Base-by-base conservation (phyloP, 2,113 vertebrate species). In the Periophthalmodon schlosseri region DNA sequence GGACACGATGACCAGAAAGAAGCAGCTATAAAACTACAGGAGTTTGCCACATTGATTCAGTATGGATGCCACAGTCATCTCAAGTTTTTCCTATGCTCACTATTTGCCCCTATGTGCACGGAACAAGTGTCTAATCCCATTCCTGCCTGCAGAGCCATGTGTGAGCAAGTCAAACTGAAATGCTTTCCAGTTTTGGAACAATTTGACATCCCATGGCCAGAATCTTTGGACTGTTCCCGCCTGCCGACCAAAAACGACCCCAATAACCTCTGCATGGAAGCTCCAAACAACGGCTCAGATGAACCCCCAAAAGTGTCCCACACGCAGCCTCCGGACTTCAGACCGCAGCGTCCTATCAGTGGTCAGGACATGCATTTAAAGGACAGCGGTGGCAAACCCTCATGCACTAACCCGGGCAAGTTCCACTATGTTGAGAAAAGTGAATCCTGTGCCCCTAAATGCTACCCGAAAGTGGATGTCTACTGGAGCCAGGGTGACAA, bases 41-140 rank as follows among this genome's bases (percentile, higher is more conserved):
- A 97, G 91, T 97, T 97, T 56, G 95, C 95, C 0, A 95, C 96
- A 0, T 90, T 97, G 68, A 96, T 97, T 63, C 95, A 96, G 84
- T 95, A 95, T 24, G 96, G 96, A 69, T 97, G 96, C 87, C 96
- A 97, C 91, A 84, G 94, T 39, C 98, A 98, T 75, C 94, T 99
- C 13, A 96, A 96, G 83, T 99, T 99, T 76, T 99, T 98, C 85
- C 95, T 99, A 66, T 99, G 98, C 84, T 99, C 97, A 0, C 93
- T 99, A 13, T 97, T 98, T 0, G 97, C 98, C 3, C 97, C 98
- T 21, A 99, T 99, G 98, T 99, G 98, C 94, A 98, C 97, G 0
- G 97, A 99, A 91, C 96, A 99, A 88, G 98, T 99, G 81, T 99
- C 98, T 3, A 95, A 96, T 4, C 96, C 97, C 2, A 99, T 99